Evolutionary conservation across 2,888 invertebrate species (phyloP).

Genomic region (Apamea sordens): DNA sequence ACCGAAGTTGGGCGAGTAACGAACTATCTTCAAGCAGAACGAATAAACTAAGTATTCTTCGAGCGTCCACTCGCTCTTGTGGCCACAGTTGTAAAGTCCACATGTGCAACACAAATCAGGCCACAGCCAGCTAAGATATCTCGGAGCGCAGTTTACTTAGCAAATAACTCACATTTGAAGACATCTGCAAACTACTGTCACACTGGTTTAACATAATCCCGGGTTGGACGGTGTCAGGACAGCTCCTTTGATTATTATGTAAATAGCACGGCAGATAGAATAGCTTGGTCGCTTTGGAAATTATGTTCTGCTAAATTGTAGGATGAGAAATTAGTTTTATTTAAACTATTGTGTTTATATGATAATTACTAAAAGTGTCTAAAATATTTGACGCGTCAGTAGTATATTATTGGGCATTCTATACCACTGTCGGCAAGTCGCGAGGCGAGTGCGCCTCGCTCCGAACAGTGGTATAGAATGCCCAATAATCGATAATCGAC

Average conservation of each 20-base stretch:
- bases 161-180: slow-evolving; percentile 59
- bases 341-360: not conserved
- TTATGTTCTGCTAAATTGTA: not conserved
- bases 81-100: slow-evolving; percentile 28
- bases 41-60: slow-evolving; percentile 62
- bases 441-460: too few relatives aligned
- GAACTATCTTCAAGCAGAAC: slow-evolving; percentile 59
- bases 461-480: too few relatives aligned
- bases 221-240: slow-evolving; percentile 22
- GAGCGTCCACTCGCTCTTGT: slow-evolving; percentile 40
- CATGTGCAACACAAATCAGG: slow-evolving; percentile 51
- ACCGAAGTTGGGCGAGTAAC: slow-evolving; percentile 56
- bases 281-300: slow-evolving; percentile 14
- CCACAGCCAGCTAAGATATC: slow-evolving; percentile 46
- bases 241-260: slow-evolving; percentile 52
- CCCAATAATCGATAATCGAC: too few relatives aligned
- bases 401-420: too few relatives aligned
- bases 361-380: not conserved
- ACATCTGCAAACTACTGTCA: slow-evolving; percentile 55
- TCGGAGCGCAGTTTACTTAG: slow-evolving; percentile 37
- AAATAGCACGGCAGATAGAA: slow-evolving; percentile 34
- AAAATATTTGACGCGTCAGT: not conserved
- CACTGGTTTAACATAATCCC: slow-evolving; percentile 49
- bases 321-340: not conserved
- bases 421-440: too few relatives aligned